Percentiles rank a stretch among this genome's conserved stretches.
Conservation (phyloP, 1,140 invertebrate species). For the Solenopsis fugax region DNA sequence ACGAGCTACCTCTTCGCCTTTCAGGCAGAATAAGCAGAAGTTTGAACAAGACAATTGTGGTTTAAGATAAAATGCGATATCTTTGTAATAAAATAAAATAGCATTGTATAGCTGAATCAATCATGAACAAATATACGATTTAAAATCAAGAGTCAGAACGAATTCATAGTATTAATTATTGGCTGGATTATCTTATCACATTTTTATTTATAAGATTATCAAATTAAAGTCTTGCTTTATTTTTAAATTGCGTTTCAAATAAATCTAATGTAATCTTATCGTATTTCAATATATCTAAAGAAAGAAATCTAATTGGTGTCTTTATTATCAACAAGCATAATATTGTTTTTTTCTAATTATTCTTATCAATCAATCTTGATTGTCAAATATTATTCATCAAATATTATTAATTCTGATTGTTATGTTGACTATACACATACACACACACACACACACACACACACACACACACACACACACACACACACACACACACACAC, state of each 20-base stretch:
- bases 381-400: not conserved
- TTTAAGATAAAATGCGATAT: conserved; percentile 11
- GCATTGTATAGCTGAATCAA: not conserved
- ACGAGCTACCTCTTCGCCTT: conserved; percentile 13
- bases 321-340: conserved; percentile 5
- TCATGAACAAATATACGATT: not conserved
- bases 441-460: no score
- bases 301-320: not conserved
- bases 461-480: no score
- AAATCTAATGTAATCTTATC: not conserved
- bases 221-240: not conserved
- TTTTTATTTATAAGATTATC: not conserved
- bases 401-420: not conserved
- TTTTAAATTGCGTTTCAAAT: conserved; percentile 5
- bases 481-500: no score
- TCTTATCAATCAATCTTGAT: not conserved
- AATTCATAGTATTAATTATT: not conserved
- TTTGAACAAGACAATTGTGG: not conserved
- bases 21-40: not conserved
- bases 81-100: not conserved
- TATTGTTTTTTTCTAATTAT: not conserved
- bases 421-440: not conserved
- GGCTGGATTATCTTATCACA: not conserved
- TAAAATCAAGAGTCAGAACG: not conserved
- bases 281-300: not conserved